Evolutionary conservation across 1,140 invertebrate genomes (phyloP).

Genomic region (Branchinecta lynchi): DNA sequence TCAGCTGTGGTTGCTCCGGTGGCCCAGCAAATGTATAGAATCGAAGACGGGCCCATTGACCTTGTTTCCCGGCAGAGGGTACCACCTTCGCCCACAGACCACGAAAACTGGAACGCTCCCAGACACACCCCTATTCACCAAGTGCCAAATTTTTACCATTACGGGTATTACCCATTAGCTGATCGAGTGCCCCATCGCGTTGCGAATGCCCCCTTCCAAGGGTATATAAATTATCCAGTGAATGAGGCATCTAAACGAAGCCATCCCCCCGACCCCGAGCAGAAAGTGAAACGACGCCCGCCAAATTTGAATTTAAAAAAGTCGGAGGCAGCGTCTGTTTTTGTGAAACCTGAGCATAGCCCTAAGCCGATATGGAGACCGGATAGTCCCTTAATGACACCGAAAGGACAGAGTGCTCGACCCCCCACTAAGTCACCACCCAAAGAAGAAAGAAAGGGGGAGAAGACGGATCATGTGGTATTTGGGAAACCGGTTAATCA

Average conservation of each 20-base stretch:
- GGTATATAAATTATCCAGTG: neutral
- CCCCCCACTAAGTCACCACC: neutral
- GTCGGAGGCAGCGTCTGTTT: neutral
- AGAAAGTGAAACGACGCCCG: neutral
- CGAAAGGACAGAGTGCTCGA: neutral
- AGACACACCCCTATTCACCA: neutral
- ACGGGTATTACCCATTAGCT: constrained; percentile 2
- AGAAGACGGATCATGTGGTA: no score
- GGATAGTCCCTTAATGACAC: neutral
- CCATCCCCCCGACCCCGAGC: neutral
- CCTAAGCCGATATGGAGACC: neutral
- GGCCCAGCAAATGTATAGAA: neutral
- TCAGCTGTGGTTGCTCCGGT: neutral
- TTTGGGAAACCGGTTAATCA: no score
- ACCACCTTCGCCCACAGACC: no score
- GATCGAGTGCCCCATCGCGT: neutral
- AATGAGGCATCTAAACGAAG: neutral
- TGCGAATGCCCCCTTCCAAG: neutral
- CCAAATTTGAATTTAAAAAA: constrained; percentile 4
- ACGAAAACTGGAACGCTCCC: neutral
- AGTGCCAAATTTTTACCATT: neutral
- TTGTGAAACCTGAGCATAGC: neutral
- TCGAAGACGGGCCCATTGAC: neutral
- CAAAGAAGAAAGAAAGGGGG: no score
- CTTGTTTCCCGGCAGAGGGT: neutral